These are phyloP conservation scores for Amphiprion percula DNA, from an alignment of 2,113 vertebrate genomes.

Conservation along the genomic window DNA sequence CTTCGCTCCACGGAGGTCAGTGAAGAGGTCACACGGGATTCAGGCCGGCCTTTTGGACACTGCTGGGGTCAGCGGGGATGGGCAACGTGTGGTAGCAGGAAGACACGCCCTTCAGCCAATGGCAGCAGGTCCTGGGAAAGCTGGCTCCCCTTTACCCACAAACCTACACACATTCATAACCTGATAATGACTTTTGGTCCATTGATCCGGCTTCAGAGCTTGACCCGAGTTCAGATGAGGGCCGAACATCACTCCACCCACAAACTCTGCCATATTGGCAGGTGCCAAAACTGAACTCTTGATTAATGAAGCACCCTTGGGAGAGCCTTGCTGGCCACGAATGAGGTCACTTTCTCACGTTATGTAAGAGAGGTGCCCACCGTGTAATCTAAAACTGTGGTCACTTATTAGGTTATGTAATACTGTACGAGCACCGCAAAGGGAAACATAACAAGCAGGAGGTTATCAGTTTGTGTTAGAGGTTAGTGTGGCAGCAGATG, in stretches of 20 bases:
- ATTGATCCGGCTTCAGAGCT: conserved; percentile 78
- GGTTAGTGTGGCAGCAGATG: background rate
- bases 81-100: conserved; percentile 48
- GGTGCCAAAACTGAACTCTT: conserved; percentile 63
- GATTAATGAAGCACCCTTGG: conserved; percentile 66
- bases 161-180: conserved; percentile 70
- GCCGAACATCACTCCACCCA: conserved; percentile 53
- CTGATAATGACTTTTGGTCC: conserved; percentile 78
- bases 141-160: conserved; percentile 59
- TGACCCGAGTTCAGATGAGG: conserved; percentile 57
- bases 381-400: background rate
- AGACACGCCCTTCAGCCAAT: conserved; percentile 59
- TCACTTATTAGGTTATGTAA: conserved; percentile 28
- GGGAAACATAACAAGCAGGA: background rate
- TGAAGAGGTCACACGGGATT: conserved; percentile 78
- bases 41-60: conserved; percentile 73
- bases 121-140: conserved; percentile 45
- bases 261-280: conserved; percentile 67
- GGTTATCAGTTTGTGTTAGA: background rate
- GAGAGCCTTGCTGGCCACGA: conserved; percentile 29
- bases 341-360: conserved; percentile 64
- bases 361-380: conserved; percentile 56
- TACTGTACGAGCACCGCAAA: conserved; percentile 6
- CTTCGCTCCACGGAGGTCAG: conserved; percentile 70
- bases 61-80: conserved; percentile 80